Evolutionary conservation across 1,140 invertebrate genomes (phyloP).

Genomic region (Branchinecta lynchi): DNA sequence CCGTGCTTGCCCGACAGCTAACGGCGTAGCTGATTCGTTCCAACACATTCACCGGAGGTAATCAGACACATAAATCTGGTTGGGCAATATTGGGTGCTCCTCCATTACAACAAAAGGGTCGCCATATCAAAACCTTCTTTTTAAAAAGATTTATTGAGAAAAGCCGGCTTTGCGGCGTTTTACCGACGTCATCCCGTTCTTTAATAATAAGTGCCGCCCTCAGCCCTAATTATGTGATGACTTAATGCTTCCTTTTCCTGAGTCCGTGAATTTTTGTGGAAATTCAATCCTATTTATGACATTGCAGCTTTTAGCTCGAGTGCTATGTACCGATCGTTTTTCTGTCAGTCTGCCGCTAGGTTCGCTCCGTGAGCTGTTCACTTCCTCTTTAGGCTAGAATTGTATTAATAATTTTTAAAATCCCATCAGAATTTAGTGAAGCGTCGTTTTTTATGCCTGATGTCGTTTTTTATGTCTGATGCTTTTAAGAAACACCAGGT

Average conservation of each 20-base stretch:
- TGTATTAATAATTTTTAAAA: too few species aligned
- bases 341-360: too few species aligned
- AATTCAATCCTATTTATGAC: too few species aligned
- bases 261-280: background rate
- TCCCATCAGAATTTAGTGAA: too few species aligned
- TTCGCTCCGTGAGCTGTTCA: too few species aligned
- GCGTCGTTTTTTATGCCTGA: too few species aligned
- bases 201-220: slow-evolving; percentile 10
- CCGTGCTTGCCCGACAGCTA: background rate
- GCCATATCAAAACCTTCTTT: slow-evolving; percentile 8
- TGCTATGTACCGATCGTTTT: too few species aligned
- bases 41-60: background rate
- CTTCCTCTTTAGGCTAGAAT: too few species aligned
- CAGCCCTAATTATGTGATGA: slow-evolving; percentile 6
- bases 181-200: slow-evolving; percentile 7
- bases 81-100: background rate
- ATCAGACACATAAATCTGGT: slow-evolving; percentile 1
- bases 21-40: slow-evolving; percentile 6
- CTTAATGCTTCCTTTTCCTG: slow-evolving; percentile 3
- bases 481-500: too few species aligned
- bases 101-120: slow-evolving; percentile 11
- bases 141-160: background rate
- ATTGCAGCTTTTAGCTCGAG: too few species aligned
- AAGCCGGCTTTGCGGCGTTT: background rate
- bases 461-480: too few species aligned